These are phyloP conservation scores for Amphilophus citrinellus DNA, from an alignment of 2,113 vertebrate species.

Conservation along the genomic window DNA sequence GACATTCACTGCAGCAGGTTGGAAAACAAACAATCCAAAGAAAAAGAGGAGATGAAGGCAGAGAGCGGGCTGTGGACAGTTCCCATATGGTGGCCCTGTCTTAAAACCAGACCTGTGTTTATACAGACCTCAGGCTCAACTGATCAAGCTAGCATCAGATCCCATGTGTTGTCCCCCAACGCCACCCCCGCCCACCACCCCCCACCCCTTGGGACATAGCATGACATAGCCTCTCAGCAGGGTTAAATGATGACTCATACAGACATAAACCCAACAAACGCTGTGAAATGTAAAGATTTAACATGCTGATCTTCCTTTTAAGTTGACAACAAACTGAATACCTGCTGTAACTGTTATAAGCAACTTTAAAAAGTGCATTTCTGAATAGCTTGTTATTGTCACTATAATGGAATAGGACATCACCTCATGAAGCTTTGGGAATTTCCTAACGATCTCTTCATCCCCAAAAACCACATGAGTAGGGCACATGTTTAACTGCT, in stretches of 20 bases:
- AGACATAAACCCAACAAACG: constrained; percentile 33
- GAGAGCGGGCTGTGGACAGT: constrained; percentile 61
- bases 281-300: constrained; percentile 21
- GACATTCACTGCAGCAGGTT: constrained; percentile 74
- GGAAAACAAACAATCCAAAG: constrained; percentile 75
- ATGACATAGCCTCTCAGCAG: constrained; percentile 37
- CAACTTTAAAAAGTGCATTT: constrained; percentile 19
- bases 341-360: constrained; percentile 14
- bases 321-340: constrained; percentile 22
- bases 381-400: constrained; percentile 52
- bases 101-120: constrained; percentile 65
- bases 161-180: constrained; percentile 41
- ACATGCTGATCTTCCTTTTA: constrained; percentile 24
- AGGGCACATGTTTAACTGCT: constrained; percentile 51
- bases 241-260: constrained; percentile 28
- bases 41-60: constrained; percentile 65
- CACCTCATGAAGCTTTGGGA: constrained; percentile 52
- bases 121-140: constrained; percentile 66
- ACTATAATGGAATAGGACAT: constrained; percentile 54
- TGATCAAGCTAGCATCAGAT: constrained; percentile 58
- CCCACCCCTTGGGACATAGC: constrained; percentile 18
- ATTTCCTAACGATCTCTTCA: constrained; percentile 60
- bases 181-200: constrained; percentile 20
- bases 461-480: constrained; percentile 63
- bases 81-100: constrained; percentile 72